Percentiles rank a stretch among this genome's conserved stretches.
phyloP scores from a whole-genome alignment of 2,113 vertebrate genomes.

The Spheniscus mendiculus region DNA sequence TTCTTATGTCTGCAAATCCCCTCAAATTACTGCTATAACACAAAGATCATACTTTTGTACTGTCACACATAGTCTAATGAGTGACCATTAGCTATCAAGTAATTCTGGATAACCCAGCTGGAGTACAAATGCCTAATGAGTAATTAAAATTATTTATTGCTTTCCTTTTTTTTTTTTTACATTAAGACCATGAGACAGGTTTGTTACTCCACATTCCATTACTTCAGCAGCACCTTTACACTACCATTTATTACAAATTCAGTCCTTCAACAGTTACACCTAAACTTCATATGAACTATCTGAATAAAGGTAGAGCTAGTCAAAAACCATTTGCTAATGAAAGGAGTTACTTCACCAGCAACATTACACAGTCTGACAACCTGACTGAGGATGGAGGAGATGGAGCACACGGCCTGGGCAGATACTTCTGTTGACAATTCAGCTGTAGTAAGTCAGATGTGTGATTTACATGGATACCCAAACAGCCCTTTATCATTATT shows the following conservation, averaged over 20 bases:
- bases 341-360: neutral
- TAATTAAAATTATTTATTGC: neutral
- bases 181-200: neutral
- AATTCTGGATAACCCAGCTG: neutral
- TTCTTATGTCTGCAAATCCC: neutral
- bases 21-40: neutral
- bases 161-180: neutral
- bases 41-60: neutral
- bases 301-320: neutral
- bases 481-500: neutral
- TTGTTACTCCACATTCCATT: neutral
- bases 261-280: neutral
- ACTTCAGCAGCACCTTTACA: neutral
- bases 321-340: neutral
- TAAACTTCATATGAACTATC: neutral
- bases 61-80: neutral
- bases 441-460: neutral
- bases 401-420: accelerated
- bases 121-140: neutral
- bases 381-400: neutral
- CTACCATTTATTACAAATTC: neutral
- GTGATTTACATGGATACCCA: neutral
- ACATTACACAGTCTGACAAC: neutral
- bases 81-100: neutral
- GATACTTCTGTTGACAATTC: neutral